These are phyloP conservation scores for Pseudochromis fuscus DNA, from an alignment of 2,797 vertebrate genomes.

Conservation along the genomic window DNA sequence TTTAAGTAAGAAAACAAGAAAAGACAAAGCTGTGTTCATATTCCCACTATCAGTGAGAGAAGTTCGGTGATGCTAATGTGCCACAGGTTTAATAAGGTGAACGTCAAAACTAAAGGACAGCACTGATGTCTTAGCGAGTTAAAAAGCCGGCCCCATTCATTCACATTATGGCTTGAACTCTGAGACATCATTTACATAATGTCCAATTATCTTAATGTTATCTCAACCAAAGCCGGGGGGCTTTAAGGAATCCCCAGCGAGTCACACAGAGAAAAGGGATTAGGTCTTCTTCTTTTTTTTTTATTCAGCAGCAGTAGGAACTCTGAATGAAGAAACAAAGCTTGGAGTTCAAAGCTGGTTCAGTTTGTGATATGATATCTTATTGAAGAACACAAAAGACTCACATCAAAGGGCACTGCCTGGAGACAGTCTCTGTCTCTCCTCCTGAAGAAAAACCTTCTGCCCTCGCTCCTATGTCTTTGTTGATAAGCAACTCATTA, in stretches of 20 bases:
- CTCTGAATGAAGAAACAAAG: slow-evolving; percentile 72
- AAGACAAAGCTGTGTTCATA: slow-evolving; percentile 13
- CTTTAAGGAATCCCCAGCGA: slow-evolving; percentile 70
- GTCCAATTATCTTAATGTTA: slow-evolving; percentile 78
- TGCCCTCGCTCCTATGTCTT: slow-evolving; percentile 29
- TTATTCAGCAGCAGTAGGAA: slow-evolving; percentile 33
- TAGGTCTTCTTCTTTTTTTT: slow-evolving; percentile 26
- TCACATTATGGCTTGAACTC: slow-evolving; percentile 57
- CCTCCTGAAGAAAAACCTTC: slow-evolving; percentile 41
- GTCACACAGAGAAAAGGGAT: slow-evolving; percentile 56
- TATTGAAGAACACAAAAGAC: slow-evolving; percentile 70
- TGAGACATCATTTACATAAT: slow-evolving; percentile 76
- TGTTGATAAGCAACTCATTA: slow-evolving; percentile 55
- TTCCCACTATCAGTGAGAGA: slow-evolving; percentile 3
- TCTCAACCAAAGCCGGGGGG: slow-evolving; percentile 69
- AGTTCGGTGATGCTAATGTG: slow-evolving; percentile 20
- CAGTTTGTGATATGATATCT: slow-evolving; percentile 72
- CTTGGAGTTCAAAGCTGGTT: slow-evolving; percentile 71
- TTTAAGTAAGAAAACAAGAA: slow-evolving; percentile 12
- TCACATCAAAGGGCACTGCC: slow-evolving; percentile 67
- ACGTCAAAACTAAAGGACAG: slow-evolving; percentile 41
- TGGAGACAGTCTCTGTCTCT: slow-evolving; percentile 57
- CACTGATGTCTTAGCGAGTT: slow-evolving; percentile 45
- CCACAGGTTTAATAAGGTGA: slow-evolving; percentile 38
- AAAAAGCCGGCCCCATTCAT: slow-evolving; percentile 46